Base-by-base conservation (phyloP, 2,888 invertebrate species). In the Limnephilus lunatus region DNA sequence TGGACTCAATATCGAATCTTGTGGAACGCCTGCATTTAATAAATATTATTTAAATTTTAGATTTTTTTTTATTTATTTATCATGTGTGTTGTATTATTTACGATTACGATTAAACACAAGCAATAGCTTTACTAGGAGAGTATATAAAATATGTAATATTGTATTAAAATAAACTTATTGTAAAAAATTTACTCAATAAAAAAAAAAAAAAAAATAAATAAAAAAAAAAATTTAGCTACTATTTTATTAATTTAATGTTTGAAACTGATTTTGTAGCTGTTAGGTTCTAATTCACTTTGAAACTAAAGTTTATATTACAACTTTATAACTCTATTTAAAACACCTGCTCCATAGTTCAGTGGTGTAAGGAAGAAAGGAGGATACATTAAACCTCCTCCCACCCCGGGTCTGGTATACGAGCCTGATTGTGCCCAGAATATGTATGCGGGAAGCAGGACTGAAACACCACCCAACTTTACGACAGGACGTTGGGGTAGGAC, bases 401-500 rank as follows among this genome's bases (percentile, higher is more conserved):
- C 83, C 83, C 48, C 83, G 35, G 11, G 31, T 83, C 83, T 85
- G 91, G 91, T 92, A 91, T 92, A 92, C 89, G 92, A 92, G 91
- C 92, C 92, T 91, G 92, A 91, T 92, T 92, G 92, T 91, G 91
- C 91, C 90, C 91, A 89, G 92, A 92, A 92, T 92, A 91, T 92
- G 91, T 91, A 92, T 91, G 86, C 91, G 91, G 91, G 90, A 90
- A 92, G 82, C 80, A 89, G 39, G 35, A 90, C 48, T 32, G 83
- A 90, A 83, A 83, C 88, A 32, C 86, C 86, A 53, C 31, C 85
- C 90, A 91, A 91, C 83, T 82, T 92, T 92, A 92, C 90, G 90
- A 82, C 87, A 82, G 81, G 91, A 90, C 92, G 90, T 92, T 92
- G 89, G 85, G 90, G 92, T 86, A 92, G 92, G 92, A 91, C 89